Evolutionary conservation across 2,888 invertebrate genomes (phyloP).

Genomic region (Serripes groenlandicus): DNA sequence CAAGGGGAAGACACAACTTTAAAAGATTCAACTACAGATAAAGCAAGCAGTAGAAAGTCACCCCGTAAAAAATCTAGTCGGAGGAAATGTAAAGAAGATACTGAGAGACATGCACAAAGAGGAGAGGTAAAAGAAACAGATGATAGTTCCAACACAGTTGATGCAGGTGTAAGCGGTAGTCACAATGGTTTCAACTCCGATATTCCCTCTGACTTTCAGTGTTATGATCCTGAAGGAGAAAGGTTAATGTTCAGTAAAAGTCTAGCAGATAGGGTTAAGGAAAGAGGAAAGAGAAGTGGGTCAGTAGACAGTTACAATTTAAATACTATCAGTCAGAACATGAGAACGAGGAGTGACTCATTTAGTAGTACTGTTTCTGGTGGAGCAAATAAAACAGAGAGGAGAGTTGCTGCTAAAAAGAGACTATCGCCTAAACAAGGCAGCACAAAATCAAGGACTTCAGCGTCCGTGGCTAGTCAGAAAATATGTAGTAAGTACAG

Average conservation of each 20-base stretch:
- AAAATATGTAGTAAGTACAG: slow-evolving; percentile 54
- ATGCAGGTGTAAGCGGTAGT: background rate
- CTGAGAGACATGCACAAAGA: background rate
- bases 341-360: slow-evolving; percentile 30
- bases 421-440: background rate
- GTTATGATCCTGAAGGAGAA: slow-evolving; percentile 24
- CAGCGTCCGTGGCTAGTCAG: slow-evolving; percentile 43
- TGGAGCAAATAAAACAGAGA: background rate
- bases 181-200: slow-evolving; percentile 13
- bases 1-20: background rate
- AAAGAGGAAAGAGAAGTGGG: slow-evolving; percentile 21
- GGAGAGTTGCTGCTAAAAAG: background rate
- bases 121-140: background rate
- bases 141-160: background rate
- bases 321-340: slow-evolving; percentile 35
- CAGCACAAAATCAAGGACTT: slow-evolving; percentile 1
- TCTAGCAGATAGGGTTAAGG: slow-evolving; percentile 64
- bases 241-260: slow-evolving; percentile 44
- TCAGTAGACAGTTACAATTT: slow-evolving; percentile 43
- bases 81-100: background rate
- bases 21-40: background rate
- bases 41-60: background rate
- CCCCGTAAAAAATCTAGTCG: background rate
- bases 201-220: slow-evolving; percentile 45
- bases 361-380: slow-evolving; percentile 23